Percentiles rank a stretch among this genome's conserved stretches.
phyloP scores from a whole-genome alignment of 2,113 vertebrate species.

The Semnopithecus entellus region DNA sequence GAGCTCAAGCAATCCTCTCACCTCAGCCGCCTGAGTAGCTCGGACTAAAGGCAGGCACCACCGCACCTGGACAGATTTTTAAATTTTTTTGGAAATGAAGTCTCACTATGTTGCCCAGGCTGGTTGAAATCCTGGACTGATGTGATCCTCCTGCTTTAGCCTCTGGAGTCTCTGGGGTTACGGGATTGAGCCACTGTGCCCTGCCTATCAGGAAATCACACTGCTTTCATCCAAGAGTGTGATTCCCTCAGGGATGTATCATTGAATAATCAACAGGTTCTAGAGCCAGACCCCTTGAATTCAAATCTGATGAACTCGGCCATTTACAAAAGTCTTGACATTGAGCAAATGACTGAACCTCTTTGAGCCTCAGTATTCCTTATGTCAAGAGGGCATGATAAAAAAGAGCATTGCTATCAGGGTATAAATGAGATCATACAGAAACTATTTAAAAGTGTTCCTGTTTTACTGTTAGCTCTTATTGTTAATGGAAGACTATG shows the following conservation, averaged over 20 bases:
- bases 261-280: neutral
- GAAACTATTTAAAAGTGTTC: neutral
- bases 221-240: neutral
- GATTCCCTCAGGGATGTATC: neutral
- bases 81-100: too few relatives aligned
- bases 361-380: neutral
- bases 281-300: neutral
- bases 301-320: neutral
- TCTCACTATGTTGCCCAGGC: too few relatives aligned
- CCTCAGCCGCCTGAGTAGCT: too few relatives aligned
- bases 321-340: neutral
- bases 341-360: neutral
- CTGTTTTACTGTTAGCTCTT: neutral
- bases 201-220: too few relatives aligned
- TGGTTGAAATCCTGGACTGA: too few relatives aligned
- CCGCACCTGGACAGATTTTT: too few relatives aligned
- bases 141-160: too few relatives aligned
- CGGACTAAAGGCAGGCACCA: too few relatives aligned
- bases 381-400: neutral
- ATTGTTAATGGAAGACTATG: neutral
- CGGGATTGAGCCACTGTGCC: too few relatives aligned
- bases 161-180: too few relatives aligned
- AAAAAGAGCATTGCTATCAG: neutral
- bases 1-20: too few relatives aligned
- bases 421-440: neutral